Base-by-base conservation (phyloP, 2,113 vertebrate species). In the Rhadina sibilatrix region DNA sequence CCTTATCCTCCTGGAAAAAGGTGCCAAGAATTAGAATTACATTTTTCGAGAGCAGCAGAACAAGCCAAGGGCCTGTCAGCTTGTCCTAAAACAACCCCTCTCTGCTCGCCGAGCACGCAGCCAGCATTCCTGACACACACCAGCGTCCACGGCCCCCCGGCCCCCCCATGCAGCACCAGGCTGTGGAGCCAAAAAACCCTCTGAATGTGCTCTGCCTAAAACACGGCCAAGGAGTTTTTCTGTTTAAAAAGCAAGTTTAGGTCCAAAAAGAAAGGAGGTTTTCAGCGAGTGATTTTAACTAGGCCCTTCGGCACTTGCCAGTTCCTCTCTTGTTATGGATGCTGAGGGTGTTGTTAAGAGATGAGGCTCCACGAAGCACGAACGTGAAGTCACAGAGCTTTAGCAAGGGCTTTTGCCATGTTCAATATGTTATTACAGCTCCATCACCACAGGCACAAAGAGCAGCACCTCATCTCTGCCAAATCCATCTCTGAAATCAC, bases 81-180 rank as follows among this genome's bases (percentile, higher is more conserved):
- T 44, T 96, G 93, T 96, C 96, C 96, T 96, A 90, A 92, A 96
- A 95, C 90, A 94, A 97, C 96, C 95, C 63, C 95, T 89, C n/a
- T 74, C n/a, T 0, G 61, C 92, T 86, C 3, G 23, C 33, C 0
- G 42, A 92, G 87, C 6, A 2, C 8, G 2, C 91, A 93, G 94
- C 94, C 95, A 95, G 94, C 82, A 70, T 88, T 95, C 84, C 94
- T 83, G 87, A 93, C 13, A 21, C 93, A 64, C 89, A 89, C 53
- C 87, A 84, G 89, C 14, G 87, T 66, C 96, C 95, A 65, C 47
- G 24, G 11, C 71, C 90, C 92, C 83, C 52, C 4, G 1, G 22
- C 54, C 71, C 80, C 87, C 63, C 90, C 89, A 49, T 0, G 68
- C 71, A 53, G 69, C 53, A 4, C 4, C 0, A 8, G 87, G 72